These are phyloP conservation scores for Rhegmatorhina hoffmannsi DNA, from an alignment of 2,113 vertebrate species.

Conservation along the genomic window DNA sequence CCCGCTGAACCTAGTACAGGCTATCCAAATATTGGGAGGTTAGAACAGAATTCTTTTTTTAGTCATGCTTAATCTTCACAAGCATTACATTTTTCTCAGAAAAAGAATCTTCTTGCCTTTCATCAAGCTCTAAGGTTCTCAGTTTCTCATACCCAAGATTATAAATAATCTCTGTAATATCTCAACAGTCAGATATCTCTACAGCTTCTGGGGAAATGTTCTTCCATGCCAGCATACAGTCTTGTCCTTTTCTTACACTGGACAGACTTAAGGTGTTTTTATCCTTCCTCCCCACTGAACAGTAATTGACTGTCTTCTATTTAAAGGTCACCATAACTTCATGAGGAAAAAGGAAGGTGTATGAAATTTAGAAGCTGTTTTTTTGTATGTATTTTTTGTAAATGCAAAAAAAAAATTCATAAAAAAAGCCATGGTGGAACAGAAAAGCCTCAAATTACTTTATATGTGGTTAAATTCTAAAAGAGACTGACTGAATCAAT, in stretches of 20 bases:
- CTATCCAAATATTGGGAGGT: constrained; percentile 23
- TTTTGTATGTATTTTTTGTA: not conserved
- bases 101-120: not conserved
- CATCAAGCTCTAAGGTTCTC: not conserved
- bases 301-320: not conserved
- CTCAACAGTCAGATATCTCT: not conserved
- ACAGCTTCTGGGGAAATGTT: not conserved
- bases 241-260: not conserved
- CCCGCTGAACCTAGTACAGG: not conserved
- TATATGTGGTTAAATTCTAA: not conserved
- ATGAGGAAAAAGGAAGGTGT: not conserved
- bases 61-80: not conserved
- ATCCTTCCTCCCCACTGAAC: not conserved
- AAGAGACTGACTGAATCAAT: not conserved
- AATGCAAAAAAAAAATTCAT: not conserved
- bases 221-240: not conserved
- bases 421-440: not conserved
- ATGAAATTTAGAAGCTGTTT: not conserved
- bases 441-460: not conserved
- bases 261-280: not conserved
- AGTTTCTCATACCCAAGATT: constrained; percentile 17
- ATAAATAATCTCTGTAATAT: constrained; percentile 8
- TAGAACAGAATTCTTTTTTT: constrained; percentile 5
- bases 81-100: constrained; percentile 25
- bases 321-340: not conserved